Conservation (phyloP, 2,888 invertebrate genomes). For the Synanthedon tipuliformis region DNA sequence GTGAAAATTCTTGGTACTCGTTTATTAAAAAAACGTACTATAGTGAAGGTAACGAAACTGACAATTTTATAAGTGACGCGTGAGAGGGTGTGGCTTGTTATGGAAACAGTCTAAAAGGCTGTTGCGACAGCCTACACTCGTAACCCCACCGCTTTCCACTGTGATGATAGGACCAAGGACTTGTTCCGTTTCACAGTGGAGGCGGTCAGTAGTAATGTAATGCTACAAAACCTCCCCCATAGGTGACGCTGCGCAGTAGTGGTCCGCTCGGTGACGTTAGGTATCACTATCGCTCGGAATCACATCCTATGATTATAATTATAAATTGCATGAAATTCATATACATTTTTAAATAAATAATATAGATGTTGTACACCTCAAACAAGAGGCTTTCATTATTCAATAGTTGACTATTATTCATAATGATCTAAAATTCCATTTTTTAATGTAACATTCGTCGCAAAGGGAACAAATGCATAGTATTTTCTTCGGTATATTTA, state of each 20-base stretch:
- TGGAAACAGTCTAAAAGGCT: no score
- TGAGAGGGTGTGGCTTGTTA: no score
- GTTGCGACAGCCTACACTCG: not conserved
- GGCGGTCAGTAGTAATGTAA: not conserved
- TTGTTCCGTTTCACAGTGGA: slow-evolving; percentile 2
- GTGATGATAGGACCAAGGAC: slow-evolving; percentile 6
- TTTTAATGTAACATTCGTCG: slow-evolving; percentile 61
- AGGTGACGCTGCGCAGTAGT: not conserved
- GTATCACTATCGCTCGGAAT: not conserved
- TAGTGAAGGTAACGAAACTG: no score
- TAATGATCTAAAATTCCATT: slow-evolving; percentile 40
- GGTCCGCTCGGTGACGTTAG: not conserved
- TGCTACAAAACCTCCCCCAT: not conserved
- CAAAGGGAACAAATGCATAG: slow-evolving; percentile 42
- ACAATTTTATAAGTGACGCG: no score
- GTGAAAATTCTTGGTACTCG: no score
- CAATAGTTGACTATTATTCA: slow-evolving; percentile 36
- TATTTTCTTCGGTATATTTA: not conserved
- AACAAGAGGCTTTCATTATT: slow-evolving; percentile 49
- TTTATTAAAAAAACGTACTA: no score
- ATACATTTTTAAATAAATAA: not conserved
- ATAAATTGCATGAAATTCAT: not conserved
- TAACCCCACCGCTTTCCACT: not conserved
- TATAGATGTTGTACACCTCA: slow-evolving; percentile 30
- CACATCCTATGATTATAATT: not conserved